Evolutionary conservation across 2,797 vertebrate species (phyloP).

Genomic region (Steatocranus sp.): DNA sequence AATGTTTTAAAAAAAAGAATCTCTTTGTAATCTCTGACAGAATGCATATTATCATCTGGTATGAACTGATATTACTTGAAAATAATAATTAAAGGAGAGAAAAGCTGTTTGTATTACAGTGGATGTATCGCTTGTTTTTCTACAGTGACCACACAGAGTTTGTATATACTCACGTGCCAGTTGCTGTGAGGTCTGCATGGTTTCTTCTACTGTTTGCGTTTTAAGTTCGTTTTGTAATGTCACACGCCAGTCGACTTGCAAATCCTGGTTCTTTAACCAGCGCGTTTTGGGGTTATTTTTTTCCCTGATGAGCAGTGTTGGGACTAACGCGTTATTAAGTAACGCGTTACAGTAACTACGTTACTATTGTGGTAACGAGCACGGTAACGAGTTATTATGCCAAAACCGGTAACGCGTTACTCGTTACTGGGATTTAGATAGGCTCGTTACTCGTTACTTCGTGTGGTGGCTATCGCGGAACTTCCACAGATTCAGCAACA

Average conservation of each 20-base stretch:
- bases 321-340: too few species aligned
- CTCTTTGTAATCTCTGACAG: conserved; percentile 19
- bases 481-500: too few species aligned
- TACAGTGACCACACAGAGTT: conserved; percentile 7
- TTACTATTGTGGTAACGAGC: too few species aligned
- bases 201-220: conserved; percentile 13
- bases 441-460: too few species aligned
- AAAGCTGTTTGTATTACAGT: conserved; percentile 5
- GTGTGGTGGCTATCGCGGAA: too few species aligned
- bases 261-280: neutral
- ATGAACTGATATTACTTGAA: conserved; percentile 31
- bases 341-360: too few species aligned
- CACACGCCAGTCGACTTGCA: neutral
- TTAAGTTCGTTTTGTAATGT: neutral
- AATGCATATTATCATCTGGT: conserved; percentile 24
- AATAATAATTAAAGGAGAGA: conserved; percentile 35
- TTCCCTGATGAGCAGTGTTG: too few species aligned
- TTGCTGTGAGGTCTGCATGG: conserved; percentile 36
- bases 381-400: too few species aligned
- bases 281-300: neutral
- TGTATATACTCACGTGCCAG: conserved; percentile 25
- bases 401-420: too few species aligned
- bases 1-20: neutral
- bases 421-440: too few species aligned
- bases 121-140: conserved; percentile 17